These are phyloP conservation scores for Leucophora obtusa DNA, from an alignment of 2,888 invertebrate species.

Conservation along the genomic window DNA sequence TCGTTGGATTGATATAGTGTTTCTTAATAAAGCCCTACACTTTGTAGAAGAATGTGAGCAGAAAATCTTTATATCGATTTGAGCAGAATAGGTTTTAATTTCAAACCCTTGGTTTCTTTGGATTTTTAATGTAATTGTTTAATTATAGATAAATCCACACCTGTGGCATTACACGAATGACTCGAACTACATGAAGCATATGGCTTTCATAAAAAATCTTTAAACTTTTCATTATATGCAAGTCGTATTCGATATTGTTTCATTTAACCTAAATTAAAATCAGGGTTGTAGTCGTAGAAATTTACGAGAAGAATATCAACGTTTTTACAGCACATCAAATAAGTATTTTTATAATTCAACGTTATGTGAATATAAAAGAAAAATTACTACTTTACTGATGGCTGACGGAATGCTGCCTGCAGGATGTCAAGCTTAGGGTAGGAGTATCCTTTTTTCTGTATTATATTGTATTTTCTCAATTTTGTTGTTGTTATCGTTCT, in stretches of 20 bases:
- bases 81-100: too few species aligned
- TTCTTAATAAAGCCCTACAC: too few species aligned
- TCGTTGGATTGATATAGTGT: too few species aligned
- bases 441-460: constrained; percentile 71
- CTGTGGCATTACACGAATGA: neutral
- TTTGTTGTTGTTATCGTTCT: constrained; percentile 45
- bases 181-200: neutral
- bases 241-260: constrained; percentile 13
- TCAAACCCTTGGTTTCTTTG: too few species aligned
- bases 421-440: constrained; percentile 69
- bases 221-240: neutral
- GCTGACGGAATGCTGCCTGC: constrained; percentile 74
- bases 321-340: constrained; percentile 16
- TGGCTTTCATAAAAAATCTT: neutral
- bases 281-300: constrained; percentile 27
- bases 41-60: too few species aligned
- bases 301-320: constrained; percentile 18
- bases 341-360: neutral
- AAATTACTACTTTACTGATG: constrained; percentile 73
- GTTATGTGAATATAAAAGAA: constrained; percentile 67
- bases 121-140: too few species aligned
- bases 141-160: neutral
- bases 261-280: constrained; percentile 53
- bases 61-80: too few species aligned
- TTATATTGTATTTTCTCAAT: constrained; percentile 65